These are phyloP conservation scores for Lacerta viridis DNA, from an alignment of 2,797 vertebrate species.

Conservation along the genomic window DNA sequence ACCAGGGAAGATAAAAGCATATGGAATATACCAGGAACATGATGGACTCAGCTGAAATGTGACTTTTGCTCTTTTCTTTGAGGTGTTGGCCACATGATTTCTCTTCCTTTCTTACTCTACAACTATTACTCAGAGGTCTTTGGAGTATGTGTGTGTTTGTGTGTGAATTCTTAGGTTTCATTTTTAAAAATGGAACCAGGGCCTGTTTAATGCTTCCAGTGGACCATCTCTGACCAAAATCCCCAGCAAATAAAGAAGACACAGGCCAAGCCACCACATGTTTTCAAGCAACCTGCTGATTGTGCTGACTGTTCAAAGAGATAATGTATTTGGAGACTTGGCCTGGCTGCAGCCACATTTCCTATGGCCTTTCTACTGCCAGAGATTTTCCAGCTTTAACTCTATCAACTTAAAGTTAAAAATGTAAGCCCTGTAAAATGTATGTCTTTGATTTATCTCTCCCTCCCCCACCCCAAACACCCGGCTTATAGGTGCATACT, in stretches of 20 bases:
- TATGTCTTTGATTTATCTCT: neutral
- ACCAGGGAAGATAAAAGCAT: neutral
- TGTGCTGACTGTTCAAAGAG: neutral
- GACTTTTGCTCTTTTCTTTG: neutral
- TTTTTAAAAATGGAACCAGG: neutral
- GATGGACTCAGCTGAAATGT: neutral
- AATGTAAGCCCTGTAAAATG: rapidly evolving
- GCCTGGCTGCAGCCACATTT: neutral
- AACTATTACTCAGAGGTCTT: too few relatives aligned
- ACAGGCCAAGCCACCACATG: neutral
- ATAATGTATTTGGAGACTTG: neutral
- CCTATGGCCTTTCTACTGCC: rapidly evolving
- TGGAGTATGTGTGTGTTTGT: rapidly evolving
- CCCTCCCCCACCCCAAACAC: rapidly evolving
- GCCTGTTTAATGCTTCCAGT: neutral
- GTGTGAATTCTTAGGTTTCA: too few relatives aligned
- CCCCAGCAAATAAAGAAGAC: neutral
- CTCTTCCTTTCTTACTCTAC: neutral
- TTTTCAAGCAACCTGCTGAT: neutral
- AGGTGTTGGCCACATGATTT: neutral
- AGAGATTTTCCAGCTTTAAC: neutral
- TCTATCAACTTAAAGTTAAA: slow-evolving; percentile 18
- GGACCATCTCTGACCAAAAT: neutral
- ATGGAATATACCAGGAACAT: neutral
- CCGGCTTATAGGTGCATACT: neutral